Base-by-base conservation (phyloP, 1,140 invertebrate species). In the Drosophila oshimai region DNA sequence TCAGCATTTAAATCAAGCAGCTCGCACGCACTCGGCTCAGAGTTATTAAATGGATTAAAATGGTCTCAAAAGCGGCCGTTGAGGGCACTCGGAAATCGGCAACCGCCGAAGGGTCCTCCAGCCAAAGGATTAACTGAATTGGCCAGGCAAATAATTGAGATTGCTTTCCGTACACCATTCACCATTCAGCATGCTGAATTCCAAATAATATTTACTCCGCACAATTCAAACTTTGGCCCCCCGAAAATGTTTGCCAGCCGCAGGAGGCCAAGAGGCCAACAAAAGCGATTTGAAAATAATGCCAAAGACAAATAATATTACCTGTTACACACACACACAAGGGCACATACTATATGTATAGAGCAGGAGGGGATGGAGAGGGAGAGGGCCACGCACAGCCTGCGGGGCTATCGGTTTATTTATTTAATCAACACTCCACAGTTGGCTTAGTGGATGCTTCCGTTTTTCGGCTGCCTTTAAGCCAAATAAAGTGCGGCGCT, bases 381-480 rank as follows among this genome's bases (percentile, higher is more conserved):
- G 4, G 26, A 4, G n/a, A 17, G 18, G 2, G 12, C 0, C 24
- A 54, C 17, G 50, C 72, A 42, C 34, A 37, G 80, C 75, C 80
- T 51, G 58, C 13, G 55, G 79, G 70, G 17, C 50, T 71, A 70
- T 80, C 67, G 81, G 80, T 84, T 84, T 84, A 87, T 87, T 87
- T 87, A 81, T 87, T 87, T 87, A 87, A 87, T 87, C 83, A 87
- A 87, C 81, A 87, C 81, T 87, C 81, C 81, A 81, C 76, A 87
- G 81, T 87, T 87, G 76, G 81, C 80, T 86, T 86, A 84, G 80
- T 74, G 62, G 47, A 41, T 42, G 53, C 42, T 54, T 60, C 45
- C 53, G 41, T 74, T 67, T 70, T 75, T 68, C 45, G 55, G 70
- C 62, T 87, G 81, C 76, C 81, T 87, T 87, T 87, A 81, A 81